Evolutionary conservation across 2,888 invertebrate species (phyloP).

Genomic region (Macrophya annulata): DNA sequence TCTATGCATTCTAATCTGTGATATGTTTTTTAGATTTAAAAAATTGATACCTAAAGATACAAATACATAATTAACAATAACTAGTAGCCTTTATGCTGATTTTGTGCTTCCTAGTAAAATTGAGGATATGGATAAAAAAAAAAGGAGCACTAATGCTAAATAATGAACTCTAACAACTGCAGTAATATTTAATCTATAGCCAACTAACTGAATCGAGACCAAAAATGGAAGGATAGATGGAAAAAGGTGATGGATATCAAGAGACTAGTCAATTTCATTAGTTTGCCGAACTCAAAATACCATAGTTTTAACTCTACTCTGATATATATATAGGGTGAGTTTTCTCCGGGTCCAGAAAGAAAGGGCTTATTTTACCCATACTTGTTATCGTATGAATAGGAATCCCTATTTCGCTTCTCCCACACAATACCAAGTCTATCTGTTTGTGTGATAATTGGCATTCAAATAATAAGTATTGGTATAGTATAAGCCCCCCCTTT

Average conservation of each 20-base stretch:
- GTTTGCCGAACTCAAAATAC: not conserved
- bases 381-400: too few species aligned
- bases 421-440: too few species aligned
- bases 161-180: not conserved
- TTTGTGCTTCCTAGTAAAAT: slow-evolving; percentile 15
- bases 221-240: not conserved
- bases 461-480: too few species aligned
- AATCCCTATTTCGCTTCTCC: too few species aligned
- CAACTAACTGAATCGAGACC: slow-evolving; percentile 9
- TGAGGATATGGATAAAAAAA: slow-evolving; percentile 5
- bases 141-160: not conserved
- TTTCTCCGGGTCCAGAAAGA: too few species aligned
- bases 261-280: not conserved
- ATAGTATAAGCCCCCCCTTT: too few species aligned
- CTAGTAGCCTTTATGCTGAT: slow-evolving; percentile 13
- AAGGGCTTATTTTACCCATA: too few species aligned
- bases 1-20: slow-evolving; percentile 3
- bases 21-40: not conserved
- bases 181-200: not conserved
- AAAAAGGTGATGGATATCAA: not conserved
- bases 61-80: slow-evolving; percentile 8
- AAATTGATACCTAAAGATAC: slow-evolving; percentile 4
- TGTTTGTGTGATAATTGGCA: too few species aligned
- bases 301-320: not conserved
- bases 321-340: too few species aligned